Conservation (phyloP, 92 coral and sea anemone genomes). For the Parazoanthus swiftii region DNA sequence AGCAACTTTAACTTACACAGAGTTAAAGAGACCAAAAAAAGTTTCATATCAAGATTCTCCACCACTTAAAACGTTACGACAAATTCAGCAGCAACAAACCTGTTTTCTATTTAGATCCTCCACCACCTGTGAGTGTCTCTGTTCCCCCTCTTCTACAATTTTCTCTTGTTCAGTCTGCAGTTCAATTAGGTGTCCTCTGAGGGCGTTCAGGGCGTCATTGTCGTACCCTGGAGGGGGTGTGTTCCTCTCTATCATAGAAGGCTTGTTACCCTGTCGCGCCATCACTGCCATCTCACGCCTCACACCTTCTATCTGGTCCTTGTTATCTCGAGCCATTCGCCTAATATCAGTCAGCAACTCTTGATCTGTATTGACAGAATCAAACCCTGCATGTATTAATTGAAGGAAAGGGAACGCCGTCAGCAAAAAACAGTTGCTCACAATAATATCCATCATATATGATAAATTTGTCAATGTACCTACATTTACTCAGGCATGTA, state of each 20-base stretch:
- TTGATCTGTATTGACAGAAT: slow-evolving; percentile 65
- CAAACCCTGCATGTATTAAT: slow-evolving; percentile 52
- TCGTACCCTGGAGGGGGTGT: slow-evolving; percentile 57
- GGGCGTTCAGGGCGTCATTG: slow-evolving; percentile 74
- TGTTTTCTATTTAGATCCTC: slow-evolving; percentile 77
- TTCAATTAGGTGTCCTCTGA: slow-evolving; percentile 62
- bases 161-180: slow-evolving; percentile 77
- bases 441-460: not conserved
- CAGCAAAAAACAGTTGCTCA: not conserved
- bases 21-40: too few species aligned
- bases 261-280: slow-evolving; percentile 77
- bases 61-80: not conserved
- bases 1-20: not conserved
- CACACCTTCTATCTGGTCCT: slow-evolving; percentile 74
- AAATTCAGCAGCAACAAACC: slow-evolving; percentile 44
- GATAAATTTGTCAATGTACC: not conserved
- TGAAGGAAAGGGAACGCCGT: not conserved
- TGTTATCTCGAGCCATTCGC: slow-evolving; percentile 67
- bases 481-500: too few species aligned
- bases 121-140: slow-evolving; percentile 56
- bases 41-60: not conserved
- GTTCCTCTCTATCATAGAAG: slow-evolving; percentile 63
- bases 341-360: slow-evolving; percentile 66
- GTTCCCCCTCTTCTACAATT: slow-evolving; percentile 51
- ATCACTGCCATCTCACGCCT: slow-evolving; percentile 83